Conservation (phyloP, 2,113 vertebrate genomes). For the Ia io region DNA sequence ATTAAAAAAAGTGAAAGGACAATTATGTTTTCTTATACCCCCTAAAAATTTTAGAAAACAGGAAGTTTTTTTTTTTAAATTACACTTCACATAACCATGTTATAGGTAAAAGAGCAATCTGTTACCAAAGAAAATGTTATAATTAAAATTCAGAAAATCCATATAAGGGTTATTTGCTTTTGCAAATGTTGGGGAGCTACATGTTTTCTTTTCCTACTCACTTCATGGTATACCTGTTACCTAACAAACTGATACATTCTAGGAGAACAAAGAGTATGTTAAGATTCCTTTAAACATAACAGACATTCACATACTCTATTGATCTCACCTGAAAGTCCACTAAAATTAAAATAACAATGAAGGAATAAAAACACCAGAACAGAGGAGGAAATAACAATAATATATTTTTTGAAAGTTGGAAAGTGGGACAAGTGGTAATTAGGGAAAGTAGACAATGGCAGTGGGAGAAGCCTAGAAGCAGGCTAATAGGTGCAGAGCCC, state of each 20-base stretch:
- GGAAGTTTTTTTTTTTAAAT: neutral
- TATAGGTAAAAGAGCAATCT: neutral
- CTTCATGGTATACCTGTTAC: neutral
- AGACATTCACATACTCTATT: neutral
- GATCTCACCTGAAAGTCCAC: neutral
- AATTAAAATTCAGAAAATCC: neutral
- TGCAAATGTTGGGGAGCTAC: neutral
- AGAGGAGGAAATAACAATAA: neutral
- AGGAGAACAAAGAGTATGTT: neutral
- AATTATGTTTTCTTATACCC: neutral
- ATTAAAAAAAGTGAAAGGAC: neutral
- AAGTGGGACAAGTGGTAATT: neutral
- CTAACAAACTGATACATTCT: neutral
- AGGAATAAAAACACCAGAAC: neutral
- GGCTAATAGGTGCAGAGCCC: neutral
- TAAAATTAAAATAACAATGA: neutral
- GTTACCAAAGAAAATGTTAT: conserved; percentile 4
- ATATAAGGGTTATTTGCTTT: neutral
- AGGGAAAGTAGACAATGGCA: neutral
- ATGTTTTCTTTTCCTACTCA: neutral
- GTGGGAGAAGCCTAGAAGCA: neutral
- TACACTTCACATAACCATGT: neutral
- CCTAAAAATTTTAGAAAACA: conserved; percentile 1
- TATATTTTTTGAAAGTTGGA: neutral
- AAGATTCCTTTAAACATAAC: neutral